Base-by-base conservation (phyloP, 1,140 invertebrate genomes). In the Acyrthosiphon pisum region DNA sequence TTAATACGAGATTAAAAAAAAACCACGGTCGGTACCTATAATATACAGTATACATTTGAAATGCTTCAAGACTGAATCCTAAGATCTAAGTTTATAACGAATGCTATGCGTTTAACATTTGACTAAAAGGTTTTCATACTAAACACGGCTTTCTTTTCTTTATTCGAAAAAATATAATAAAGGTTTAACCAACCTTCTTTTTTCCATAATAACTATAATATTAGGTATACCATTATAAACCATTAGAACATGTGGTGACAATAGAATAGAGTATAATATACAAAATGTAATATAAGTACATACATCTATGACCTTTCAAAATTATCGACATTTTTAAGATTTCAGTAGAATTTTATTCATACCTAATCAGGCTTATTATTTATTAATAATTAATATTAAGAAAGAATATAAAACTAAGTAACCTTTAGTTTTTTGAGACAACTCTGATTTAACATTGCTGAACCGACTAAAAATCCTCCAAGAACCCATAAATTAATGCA, bases 71-170 rank as follows among this genome's bases (percentile, higher is more conserved):
- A 76, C n/a, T 1, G 14, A 76, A 76, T 76, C 60, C 18, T 76
- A 76, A 76, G n/a, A 76, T 76, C 60, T 35, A 76, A n/a, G 60
- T 76, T 76, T 76, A 76, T n/a, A n/a, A 76, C 60, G n/a, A 76
- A 76, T 6, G 60, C 60, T 76, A 76, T 76, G n/a, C n/a, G 60
- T 76, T 76, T n/a, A n/a, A 76, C 60, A 76, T 76, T 76, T 76
- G n/a, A 76, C 60, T 76, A 76, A 76, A 76, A 76, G 60, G 60
- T 76, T 76, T 76, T 76, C 60, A 76, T 14, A 76, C 4, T n/a
- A 76, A 76, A 76, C 60, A 76, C 2, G 30, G 6, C 4, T 76
- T 18, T 76, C 30, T 76, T 76, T 35, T 76, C 60, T 35, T 76
- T 76, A 76, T 30, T 76, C 18, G 30, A n/a, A 76, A 56, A 76